Evolutionary conservation across 1,140 invertebrate genomes (phyloP).

Genomic region (Drosophila neocordata): DNA sequence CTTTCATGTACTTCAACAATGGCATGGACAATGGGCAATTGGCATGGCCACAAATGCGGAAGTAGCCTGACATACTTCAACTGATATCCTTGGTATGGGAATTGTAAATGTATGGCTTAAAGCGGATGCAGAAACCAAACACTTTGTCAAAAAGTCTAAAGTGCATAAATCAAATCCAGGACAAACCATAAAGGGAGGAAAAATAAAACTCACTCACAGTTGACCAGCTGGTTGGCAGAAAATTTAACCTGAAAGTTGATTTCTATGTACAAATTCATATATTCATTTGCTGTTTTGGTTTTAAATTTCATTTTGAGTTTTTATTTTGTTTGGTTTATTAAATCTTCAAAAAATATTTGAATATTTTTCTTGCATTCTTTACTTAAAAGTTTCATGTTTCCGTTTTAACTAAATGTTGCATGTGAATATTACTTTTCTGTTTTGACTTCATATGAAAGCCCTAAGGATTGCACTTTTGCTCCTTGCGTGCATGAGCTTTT

Average conservation of each 20-base stretch:
- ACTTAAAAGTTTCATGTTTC: too few species aligned
- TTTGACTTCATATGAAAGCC: too few species aligned
- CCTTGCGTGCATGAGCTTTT: too few species aligned
- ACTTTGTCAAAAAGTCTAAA: constrained; percentile 73
- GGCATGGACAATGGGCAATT: constrained; percentile 1
- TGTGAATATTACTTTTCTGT: too few species aligned
- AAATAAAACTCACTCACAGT: constrained; percentile 1
- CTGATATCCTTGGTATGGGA: constrained; percentile 14
- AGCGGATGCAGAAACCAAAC: constrained; percentile 57
- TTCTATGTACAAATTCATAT: constrained; percentile 31
- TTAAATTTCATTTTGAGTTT: too few species aligned
- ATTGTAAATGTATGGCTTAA: not conserved
- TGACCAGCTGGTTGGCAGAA: not conserved
- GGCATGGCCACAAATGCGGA: constrained; percentile 9
- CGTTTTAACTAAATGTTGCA: too few species aligned
- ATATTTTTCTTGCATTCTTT: too few species aligned
- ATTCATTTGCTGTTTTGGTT: too few species aligned
- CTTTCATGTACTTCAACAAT: constrained; percentile 35
- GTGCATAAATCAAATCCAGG: constrained; percentile 68
- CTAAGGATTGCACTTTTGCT: too few species aligned
- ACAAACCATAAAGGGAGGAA: constrained; percentile 11
- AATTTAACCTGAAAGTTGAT: constrained; percentile 45
- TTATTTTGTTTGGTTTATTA: too few species aligned
- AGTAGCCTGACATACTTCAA: constrained; percentile 31
- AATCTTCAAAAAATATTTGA: too few species aligned